phyloP scores from a whole-genome alignment of 2,888 invertebrate species.

The Lypha dubia region DNA sequence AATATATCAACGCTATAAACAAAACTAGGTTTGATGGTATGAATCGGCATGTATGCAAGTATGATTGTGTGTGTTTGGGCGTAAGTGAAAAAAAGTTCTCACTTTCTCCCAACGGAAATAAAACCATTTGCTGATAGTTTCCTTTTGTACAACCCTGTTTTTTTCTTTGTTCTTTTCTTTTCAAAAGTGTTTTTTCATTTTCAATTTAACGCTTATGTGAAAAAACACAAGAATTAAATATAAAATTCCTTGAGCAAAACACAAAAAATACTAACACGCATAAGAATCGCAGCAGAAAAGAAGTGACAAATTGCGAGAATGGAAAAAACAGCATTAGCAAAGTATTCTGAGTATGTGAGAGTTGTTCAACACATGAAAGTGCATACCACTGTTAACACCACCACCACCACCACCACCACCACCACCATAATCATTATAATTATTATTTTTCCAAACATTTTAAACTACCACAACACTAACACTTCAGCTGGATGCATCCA shows the following conservation, averaged over 20 bases:
- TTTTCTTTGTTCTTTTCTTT: background rate
- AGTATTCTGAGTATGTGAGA: background rate
- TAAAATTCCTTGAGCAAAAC: slow-evolving; percentile 8
- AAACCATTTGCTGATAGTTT: slow-evolving; percentile 67
- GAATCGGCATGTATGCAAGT: background rate
- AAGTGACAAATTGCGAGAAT: slow-evolving; percentile 62
- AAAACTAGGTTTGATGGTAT: background rate
- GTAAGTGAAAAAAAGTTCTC: background rate
- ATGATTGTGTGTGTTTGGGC: background rate
- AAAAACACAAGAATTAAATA: slow-evolving; percentile 14
- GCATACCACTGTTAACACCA: no score
- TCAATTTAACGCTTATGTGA: slow-evolving; percentile 10
- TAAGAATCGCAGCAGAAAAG: slow-evolving; percentile 19
- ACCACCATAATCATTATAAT: slow-evolving; percentile 3
- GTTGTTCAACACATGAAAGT: background rate
- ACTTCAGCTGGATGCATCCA: slow-evolving; percentile 2
- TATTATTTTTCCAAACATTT: slow-evolving; percentile 6
- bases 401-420: slow-evolving; percentile 27
- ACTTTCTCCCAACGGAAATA: slow-evolving; percentile 54
- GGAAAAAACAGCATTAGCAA: slow-evolving; percentile 2
- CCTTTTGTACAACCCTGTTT: slow-evolving; percentile 17
- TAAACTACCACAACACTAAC: slow-evolving; percentile 28
- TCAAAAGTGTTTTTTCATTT: slow-evolving; percentile 8
- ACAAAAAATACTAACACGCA: slow-evolving; percentile 1
- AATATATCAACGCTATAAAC: background rate